Conservation (phyloP, 23 tunicate species). For the Corella eumyota region DNA sequence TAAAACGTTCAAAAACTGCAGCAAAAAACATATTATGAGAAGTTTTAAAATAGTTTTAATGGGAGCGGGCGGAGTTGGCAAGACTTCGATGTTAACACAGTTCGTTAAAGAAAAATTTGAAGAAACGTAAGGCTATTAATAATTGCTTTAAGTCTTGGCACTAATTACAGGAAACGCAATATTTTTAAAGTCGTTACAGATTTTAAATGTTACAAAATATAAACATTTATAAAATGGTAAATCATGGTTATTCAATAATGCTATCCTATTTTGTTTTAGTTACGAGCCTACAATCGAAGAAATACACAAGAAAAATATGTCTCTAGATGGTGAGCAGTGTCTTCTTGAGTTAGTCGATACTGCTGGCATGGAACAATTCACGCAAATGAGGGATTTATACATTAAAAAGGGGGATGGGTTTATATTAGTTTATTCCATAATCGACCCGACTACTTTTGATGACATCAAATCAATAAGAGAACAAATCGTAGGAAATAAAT, state of each 20-base stretch:
- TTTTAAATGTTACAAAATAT: too few species aligned
- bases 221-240: too few species aligned
- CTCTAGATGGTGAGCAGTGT: slow-evolving; percentile 53
- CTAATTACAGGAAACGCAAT: too few species aligned
- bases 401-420: slow-evolving; percentile 84
- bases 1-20: too few species aligned
- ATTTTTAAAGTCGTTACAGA: too few species aligned
- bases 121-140: slow-evolving; percentile 32
- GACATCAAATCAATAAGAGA: slow-evolving; percentile 67
- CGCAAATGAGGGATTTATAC: slow-evolving; percentile 78
- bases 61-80: slow-evolving; percentile 94
- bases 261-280: slow-evolving; percentile 10
- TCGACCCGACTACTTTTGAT: slow-evolving; percentile 74
- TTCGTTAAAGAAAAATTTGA: slow-evolving; percentile 55
- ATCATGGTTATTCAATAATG: too few species aligned
- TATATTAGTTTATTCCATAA: slow-evolving; percentile 68
- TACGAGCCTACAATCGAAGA: slow-evolving; percentile 93
- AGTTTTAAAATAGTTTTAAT: slow-evolving; percentile 53
- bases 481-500: slow-evolving; percentile 62
- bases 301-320: slow-evolving; percentile 35
- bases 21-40: too few species aligned
- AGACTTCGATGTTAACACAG: slow-evolving; percentile 76
- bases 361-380: slow-evolving; percentile 94
- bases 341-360: slow-evolving; percentile 77
- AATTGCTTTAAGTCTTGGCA: too few species aligned